A percentile compares a stretch with the other conserved stretches of the same genome.
Conservation (phyloP, 2,113 vertebrate species). For the Semicossyphus pulcher region DNA sequence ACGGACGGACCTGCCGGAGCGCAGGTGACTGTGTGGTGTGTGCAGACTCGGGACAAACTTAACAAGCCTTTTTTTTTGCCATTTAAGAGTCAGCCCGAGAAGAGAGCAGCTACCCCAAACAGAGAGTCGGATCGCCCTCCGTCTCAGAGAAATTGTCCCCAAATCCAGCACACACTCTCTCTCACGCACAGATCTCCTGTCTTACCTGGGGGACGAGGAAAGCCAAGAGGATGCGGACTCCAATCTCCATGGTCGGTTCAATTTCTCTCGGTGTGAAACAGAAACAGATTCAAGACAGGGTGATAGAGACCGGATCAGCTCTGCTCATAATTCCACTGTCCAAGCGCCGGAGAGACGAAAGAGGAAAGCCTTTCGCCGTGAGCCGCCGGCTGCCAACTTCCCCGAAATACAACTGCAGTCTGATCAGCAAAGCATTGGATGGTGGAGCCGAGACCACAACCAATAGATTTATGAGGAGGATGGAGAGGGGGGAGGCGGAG, state of each 20-base stretch:
- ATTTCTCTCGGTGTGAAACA: conserved; percentile 77
- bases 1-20: background rate
- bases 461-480: conserved; percentile 92
- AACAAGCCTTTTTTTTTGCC: background rate
- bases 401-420: conserved; percentile 96
- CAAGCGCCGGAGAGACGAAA: conserved; percentile 88
- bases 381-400: conserved; percentile 91
- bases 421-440: conserved; percentile 94
- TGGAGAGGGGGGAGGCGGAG: conserved; percentile 66
- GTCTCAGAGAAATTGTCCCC: background rate
- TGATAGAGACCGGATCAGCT: conserved; percentile 90
- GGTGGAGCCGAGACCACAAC: conserved; percentile 91
- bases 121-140: background rate
- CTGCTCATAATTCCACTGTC: conserved; percentile 99
- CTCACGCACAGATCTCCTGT: background rate
- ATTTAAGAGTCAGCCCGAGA: background rate
- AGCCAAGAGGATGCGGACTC: conserved; percentile 88
- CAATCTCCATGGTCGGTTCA: conserved; percentile 86
- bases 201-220: conserved; percentile 97
- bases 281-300: conserved; percentile 84
- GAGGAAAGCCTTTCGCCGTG: conserved; percentile 86
- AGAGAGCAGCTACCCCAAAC: background rate
- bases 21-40: background rate
- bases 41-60: conserved; percentile 57
- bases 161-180: background rate